Conservation (phyloP, 2,113 vertebrate species). For the Trematocara stigmaticum region DNA sequence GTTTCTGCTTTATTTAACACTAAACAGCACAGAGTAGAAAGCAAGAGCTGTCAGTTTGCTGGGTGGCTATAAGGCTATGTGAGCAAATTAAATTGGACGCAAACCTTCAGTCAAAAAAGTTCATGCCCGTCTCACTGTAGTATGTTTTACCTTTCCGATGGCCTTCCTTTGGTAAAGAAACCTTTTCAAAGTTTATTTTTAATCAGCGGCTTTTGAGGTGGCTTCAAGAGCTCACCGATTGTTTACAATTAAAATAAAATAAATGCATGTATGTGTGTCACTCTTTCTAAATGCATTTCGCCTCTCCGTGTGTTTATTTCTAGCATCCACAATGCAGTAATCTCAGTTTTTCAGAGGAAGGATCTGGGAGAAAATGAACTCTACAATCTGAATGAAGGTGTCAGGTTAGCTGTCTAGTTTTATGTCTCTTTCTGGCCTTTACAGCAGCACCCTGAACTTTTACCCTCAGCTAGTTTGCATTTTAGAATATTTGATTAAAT, state of each 20-base stretch:
- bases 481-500: neutral
- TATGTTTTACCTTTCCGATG: neutral
- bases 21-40: neutral
- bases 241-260: neutral
- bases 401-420: slow-evolving; percentile 79
- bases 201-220: neutral
- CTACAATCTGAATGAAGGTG: slow-evolving; percentile 93
- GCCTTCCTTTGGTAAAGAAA: neutral
- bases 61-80: neutral
- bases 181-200: neutral
- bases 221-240: neutral
- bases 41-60: neutral
- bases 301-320: neutral
- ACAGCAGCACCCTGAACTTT: neutral
- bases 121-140: neutral
- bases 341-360: slow-evolving; percentile 91
- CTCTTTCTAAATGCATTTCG: neutral
- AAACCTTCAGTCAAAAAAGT: neutral
- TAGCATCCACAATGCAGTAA: slow-evolving; percentile 95
- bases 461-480: neutral
- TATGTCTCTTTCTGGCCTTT: neutral
- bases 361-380: slow-evolving; percentile 92
- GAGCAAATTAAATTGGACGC: neutral
- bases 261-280: neutral
- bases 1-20: neutral